Evolutionary conservation across 2,888 invertebrate genomes (phyloP).

Genomic region (Polymixis flavicincta): DNA sequence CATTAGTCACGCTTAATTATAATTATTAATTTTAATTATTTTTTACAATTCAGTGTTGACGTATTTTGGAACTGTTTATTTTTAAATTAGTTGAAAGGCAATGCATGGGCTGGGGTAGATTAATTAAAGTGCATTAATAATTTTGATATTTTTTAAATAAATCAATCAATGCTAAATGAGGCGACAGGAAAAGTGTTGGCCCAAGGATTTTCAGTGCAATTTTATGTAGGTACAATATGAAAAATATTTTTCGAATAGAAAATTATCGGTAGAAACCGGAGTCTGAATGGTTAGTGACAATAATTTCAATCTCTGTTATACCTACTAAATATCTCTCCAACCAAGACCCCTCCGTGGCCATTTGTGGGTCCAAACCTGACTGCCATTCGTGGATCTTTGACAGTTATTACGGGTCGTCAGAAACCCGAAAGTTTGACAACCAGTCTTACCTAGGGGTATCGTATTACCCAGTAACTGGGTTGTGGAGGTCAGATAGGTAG

Average conservation of each 20-base stretch:
- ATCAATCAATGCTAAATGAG: slow-evolving; percentile 10
- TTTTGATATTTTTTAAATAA: background rate
- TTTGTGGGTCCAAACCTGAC: too few species aligned
- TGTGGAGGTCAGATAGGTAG: too few species aligned
- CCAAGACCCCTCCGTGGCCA: too few species aligned
- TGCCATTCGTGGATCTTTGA: too few species aligned
- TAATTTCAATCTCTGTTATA: too few species aligned
- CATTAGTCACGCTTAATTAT: slow-evolving; percentile 14
- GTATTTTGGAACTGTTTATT: background rate
- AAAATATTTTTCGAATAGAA: background rate
- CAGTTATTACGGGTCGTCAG: too few species aligned
- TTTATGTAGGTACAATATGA: background rate
- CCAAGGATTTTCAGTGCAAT: slow-evolving; percentile 1
- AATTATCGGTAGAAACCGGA: background rate
- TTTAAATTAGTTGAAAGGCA: background rate
- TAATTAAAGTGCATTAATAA: background rate
- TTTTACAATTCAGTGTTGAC: background rate
- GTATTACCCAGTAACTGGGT: too few species aligned
- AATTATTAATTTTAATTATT: background rate
- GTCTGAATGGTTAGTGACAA: background rate
- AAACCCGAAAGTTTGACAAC: too few species aligned
- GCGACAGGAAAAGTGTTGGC: background rate
- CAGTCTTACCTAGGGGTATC: too few species aligned
- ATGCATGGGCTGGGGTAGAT: background rate
- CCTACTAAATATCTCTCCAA: too few species aligned